A percentile compares a stretch with the other conserved stretches of the same genome.
phyloP scores from a whole-genome alignment of 2,113 vertebrate genomes.

The Prionailurus viverrinus region DNA sequence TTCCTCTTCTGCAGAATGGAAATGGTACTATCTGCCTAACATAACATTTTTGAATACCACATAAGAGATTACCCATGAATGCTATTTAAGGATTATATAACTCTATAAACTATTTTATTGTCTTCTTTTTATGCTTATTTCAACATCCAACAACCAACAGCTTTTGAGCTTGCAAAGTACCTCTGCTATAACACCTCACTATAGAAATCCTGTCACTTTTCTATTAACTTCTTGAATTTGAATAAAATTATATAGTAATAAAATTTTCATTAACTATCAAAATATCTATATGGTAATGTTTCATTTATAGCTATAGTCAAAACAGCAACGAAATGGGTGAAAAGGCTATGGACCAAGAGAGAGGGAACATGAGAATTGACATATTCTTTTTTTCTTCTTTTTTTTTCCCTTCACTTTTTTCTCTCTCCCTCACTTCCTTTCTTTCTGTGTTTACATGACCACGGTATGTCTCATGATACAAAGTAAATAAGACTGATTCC shows the following conservation, averaged over 20 bases:
- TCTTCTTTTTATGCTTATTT: conserved; percentile 9
- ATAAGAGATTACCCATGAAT: neutral
- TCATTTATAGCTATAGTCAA: neutral
- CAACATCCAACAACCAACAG: neutral
- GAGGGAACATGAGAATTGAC: neutral
- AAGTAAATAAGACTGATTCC: neutral
- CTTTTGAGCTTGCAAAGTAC: neutral
- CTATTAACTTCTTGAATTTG: neutral
- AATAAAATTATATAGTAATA: neutral
- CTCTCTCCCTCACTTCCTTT: neutral
- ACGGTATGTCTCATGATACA: neutral
- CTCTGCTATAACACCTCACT: neutral
- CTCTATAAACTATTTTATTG: neutral
- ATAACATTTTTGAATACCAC: neutral
- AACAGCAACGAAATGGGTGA: neutral
- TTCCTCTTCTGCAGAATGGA: neutral
- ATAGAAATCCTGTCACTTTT: neutral
- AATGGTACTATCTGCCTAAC: neutral
- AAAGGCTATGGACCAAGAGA: neutral
- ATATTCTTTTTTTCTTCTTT: neutral
- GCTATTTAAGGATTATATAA: neutral
- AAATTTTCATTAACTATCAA: neutral
- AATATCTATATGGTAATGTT: neutral
- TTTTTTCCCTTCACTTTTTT: neutral
- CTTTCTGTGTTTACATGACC: neutral